Percentiles rank a stretch among this genome's conserved stretches.
Conservation (phyloP, 1,140 invertebrate species). For the roundworm (Caenorhabditis elegans) region WBcel235 BX284605.5:13192001-13192500, state of each 20-base stretch:
- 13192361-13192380: neutral
- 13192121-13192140: neutral
- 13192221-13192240: neutral
- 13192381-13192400: neutral
- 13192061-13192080: slow-evolving; percentile 1
- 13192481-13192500: neutral
- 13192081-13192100: slow-evolving; percentile 20
- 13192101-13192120: neutral
- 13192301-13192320: neutral
- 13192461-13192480: neutral
- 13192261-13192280: neutral
- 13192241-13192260: neutral
- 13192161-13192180: neutral
- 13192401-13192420: neutral
- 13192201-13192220: neutral
- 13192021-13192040: neutral
- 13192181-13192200: neutral
- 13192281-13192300: neutral
- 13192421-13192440: neutral
- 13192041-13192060: neutral
- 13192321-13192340: neutral
- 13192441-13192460: neutral
- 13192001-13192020: neutral
- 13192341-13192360: neutral
- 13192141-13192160: slow-evolving; percentile 14